A percentile compares a stretch with the other conserved stretches of the same genome.
These are phyloP conservation scores for Latrodectus geometricus DNA, from an alignment of 1,140 invertebrate genomes.

Conservation along the genomic window DNA sequence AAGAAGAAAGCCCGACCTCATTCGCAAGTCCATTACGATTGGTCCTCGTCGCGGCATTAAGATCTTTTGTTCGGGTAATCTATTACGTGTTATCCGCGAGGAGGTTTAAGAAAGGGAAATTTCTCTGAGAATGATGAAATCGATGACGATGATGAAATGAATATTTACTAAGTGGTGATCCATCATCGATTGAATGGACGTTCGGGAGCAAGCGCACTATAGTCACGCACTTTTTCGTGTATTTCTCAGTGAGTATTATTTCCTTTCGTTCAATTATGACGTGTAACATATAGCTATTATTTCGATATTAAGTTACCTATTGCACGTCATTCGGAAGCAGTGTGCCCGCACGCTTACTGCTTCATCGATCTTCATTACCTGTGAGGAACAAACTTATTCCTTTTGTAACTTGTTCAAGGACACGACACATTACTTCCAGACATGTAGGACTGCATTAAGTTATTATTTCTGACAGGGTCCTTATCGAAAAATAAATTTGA, in stretches of 20 bases:
- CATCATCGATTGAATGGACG: conserved; percentile 22
- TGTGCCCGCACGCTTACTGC: no score
- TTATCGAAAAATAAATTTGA: no score
- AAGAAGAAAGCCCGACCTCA: neutral
- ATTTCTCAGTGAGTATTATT: conserved; percentile 3
- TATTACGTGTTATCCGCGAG: conserved; percentile 26
- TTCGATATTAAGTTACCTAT: neutral
- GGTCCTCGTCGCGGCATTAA: conserved; percentile 3
- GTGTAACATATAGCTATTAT: neutral
- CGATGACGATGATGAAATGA: conserved; percentile 32
- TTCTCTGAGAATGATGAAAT: conserved; percentile 9
- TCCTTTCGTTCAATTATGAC: neutral
- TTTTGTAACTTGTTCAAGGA: no score
- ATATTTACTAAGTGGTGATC: conserved; percentile 16
- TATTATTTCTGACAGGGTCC: no score
- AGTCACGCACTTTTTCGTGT: conserved; percentile 41
- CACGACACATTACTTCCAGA: no score
- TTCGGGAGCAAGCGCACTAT: neutral
- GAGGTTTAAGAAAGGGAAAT: neutral
- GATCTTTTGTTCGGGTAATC: conserved; percentile 1
- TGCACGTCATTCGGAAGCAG: neutral
- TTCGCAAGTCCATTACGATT: conserved; percentile 25
- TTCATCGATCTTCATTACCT: no score
- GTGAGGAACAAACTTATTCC: no score
- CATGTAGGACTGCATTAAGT: no score